phyloP scores from a whole-genome alignment of 2,888 invertebrate species.

The Drosophila kambysellisi region DNA sequence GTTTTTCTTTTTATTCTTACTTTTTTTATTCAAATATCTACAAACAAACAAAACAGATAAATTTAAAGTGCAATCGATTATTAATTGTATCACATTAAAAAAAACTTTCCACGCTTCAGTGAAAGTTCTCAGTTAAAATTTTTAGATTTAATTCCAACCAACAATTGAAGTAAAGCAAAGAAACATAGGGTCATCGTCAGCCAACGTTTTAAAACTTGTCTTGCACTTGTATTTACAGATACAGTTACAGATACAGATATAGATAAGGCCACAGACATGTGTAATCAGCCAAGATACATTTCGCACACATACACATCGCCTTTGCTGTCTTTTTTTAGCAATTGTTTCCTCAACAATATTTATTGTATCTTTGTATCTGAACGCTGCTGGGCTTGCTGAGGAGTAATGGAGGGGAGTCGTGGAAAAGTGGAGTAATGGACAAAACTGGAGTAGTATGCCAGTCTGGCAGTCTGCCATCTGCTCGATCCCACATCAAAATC shows the following conservation, averaged over 20 bases:
- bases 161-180: not conserved
- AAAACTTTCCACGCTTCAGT: too few relatives aligned
- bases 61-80: too few relatives aligned
- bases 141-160: too few relatives aligned
- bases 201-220: conserved; percentile 1
- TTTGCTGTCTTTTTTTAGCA: not conserved
- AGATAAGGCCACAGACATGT: not conserved
- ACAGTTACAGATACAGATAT: not conserved
- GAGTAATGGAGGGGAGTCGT: conserved; percentile 41
- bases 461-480: conserved; percentile 56
- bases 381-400: conserved; percentile 59
- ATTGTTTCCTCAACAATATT: conserved; percentile 5
- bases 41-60: too few relatives aligned
- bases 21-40: too few relatives aligned
- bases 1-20: too few relatives aligned
- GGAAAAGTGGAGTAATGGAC: not conserved
- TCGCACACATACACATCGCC: not conserved
- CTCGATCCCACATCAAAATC: conserved; percentile 48
- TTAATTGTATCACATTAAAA: too few relatives aligned
- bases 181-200: not conserved
- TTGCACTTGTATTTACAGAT: not conserved
- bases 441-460: not conserved
- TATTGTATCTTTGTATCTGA: conserved; percentile 1
- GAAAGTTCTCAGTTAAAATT: too few relatives aligned
- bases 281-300: not conserved